phyloP scores from a whole-genome alignment of 2,888 invertebrate species.

The Eristalinus aeneus region DNA sequence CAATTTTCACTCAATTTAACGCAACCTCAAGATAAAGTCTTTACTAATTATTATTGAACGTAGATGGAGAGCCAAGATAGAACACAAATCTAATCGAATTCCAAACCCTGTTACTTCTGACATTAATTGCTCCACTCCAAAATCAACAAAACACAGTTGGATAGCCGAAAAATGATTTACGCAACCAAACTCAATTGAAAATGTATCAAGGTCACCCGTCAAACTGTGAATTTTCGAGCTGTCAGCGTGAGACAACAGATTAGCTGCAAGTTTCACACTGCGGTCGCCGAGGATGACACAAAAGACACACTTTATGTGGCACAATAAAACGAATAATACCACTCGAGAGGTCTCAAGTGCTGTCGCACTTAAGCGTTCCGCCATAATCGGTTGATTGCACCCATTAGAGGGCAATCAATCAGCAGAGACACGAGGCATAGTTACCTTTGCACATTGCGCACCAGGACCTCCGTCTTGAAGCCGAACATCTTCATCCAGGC shows the following conservation, averaged over 20 bases:
- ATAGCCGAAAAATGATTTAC: background rate
- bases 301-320: background rate
- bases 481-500: conserved; percentile 78
- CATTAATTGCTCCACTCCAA: background rate
- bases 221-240: background rate
- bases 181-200: background rate
- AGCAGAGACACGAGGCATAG: background rate
- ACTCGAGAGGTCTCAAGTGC: background rate
- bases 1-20: no score
- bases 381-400: background rate
- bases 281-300: background rate
- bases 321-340: background rate
- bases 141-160: background rate
- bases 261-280: background rate
- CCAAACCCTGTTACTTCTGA: background rate
- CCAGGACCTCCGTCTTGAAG: conserved; percentile 80
- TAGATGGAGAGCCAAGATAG: background rate
- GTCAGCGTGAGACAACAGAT: background rate
- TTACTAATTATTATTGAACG: no score
- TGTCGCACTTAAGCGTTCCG: background rate
- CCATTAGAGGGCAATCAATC: background rate
- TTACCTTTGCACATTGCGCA: conserved; percentile 85
- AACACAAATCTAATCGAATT: background rate
- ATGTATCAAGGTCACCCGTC: background rate
- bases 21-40: no score